These are phyloP conservation scores for Ceratina calcarata DNA, from an alignment of 1,140 invertebrate species.

Conservation along the genomic window DNA sequence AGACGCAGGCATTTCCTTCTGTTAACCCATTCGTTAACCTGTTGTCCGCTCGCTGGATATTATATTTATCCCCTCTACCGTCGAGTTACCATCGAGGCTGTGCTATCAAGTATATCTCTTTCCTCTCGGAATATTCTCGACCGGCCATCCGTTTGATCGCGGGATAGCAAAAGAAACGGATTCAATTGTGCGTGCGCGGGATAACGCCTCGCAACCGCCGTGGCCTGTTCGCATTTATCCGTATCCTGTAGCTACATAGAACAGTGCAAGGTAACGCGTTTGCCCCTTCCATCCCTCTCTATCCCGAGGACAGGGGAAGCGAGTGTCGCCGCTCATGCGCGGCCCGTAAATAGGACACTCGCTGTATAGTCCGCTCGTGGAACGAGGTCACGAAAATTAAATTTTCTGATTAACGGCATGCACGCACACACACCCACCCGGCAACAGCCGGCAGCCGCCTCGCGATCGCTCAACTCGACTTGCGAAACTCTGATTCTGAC, in stretches of 20 bases:
- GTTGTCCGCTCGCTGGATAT: background rate
- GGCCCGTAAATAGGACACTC: conserved; percentile 73
- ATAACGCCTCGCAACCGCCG: background rate
- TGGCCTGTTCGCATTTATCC: conserved; percentile 12
- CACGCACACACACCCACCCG: conserved; percentile 52
- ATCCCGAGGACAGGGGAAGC: conserved; percentile 36
- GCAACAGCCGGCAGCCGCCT: conserved; percentile 13
- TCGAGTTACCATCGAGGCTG: background rate
- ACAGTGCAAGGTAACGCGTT: conserved; percentile 35
- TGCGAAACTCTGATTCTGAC: too few species aligned
- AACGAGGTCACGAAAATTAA: conserved; percentile 80
- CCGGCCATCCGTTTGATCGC: background rate
- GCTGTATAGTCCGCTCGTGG: conserved; percentile 71
- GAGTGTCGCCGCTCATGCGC: conserved; percentile 71
- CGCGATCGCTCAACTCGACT: background rate
- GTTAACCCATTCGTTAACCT: conserved; percentile 57
- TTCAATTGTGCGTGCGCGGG: background rate
- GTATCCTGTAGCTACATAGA: conserved; percentile 42
- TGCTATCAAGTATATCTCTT: background rate
- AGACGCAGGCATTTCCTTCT: conserved; percentile 47
- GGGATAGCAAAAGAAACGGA: background rate
- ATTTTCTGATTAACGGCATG: conserved; percentile 76
- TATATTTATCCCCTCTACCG: background rate
- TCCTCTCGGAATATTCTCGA: background rate
- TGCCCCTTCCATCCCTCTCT: conserved; percentile 22